phyloP scores from a whole-genome alignment of 2,888 invertebrate genomes.

The Adelphocoris suturalis region DNA sequence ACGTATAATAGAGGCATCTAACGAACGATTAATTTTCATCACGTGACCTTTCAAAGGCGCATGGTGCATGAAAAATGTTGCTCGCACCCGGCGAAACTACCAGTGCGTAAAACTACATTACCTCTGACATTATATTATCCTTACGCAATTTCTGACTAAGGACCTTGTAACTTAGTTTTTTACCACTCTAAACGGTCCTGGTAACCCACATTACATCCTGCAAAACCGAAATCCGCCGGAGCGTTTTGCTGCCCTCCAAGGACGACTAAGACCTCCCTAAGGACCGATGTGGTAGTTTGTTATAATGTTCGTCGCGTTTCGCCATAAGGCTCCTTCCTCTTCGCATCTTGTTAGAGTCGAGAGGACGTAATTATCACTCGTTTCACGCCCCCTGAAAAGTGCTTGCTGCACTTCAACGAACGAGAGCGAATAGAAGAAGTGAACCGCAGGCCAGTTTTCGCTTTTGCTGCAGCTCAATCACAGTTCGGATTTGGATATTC shows the following conservation, averaged over 20 bases:
- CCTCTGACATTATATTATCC: neutral
- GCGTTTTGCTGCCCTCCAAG: conserved; percentile 1
- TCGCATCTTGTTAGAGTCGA: neutral
- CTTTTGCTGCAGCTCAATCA: no score
- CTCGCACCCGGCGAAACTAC: no score
- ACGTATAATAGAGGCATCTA: no score
- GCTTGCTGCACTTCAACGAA: neutral
- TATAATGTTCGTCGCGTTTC: conserved; percentile 1
- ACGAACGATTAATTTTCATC: no score
- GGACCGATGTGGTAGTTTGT: conserved; percentile 39
- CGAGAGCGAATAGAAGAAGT: neutral
- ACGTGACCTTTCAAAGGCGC: neutral
- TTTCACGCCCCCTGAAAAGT: neutral
- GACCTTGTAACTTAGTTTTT: conserved; percentile 1
- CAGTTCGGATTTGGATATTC: no score
- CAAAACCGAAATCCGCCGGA: neutral
- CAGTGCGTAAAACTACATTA: neutral
- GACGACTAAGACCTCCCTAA: neutral
- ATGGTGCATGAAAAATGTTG: neutral
- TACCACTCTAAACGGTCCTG: neutral
- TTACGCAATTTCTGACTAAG: neutral
- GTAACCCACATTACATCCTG: conserved; percentile 15
- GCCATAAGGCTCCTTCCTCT: neutral
- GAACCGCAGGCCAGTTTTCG: neutral
- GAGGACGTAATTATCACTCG: conserved; percentile 16